These are phyloP conservation scores for Coturnix japonica DNA, from an alignment of 2,113 vertebrate species.

Conservation along the genomic window DNA sequence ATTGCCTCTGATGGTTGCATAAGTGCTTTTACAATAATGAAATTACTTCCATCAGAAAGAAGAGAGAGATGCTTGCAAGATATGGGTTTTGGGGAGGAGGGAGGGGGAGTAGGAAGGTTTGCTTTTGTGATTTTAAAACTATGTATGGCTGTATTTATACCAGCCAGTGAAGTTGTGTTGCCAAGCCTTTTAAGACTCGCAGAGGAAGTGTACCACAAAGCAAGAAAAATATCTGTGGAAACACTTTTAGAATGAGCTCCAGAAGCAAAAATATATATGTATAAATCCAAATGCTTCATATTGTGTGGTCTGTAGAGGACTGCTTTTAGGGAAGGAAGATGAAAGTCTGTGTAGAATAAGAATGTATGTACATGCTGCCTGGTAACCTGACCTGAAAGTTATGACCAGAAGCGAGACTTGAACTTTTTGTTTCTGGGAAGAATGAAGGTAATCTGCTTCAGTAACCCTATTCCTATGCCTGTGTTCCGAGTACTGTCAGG, in stretches of 20 bases:
- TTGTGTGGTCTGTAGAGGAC: conserved; percentile 26
- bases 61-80: conserved; percentile 55
- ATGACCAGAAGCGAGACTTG: neutral
- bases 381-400: neutral
- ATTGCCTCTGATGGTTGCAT: conserved; percentile 39
- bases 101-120: neutral
- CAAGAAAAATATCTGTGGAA: conserved; percentile 58
- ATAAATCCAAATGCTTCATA: neutral
- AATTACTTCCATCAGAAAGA: conserved; percentile 71
- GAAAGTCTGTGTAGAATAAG: conserved; percentile 7
- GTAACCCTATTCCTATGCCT: neutral
- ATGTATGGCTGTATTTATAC: conserved; percentile 52
- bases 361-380: neutral
- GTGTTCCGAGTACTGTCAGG: neutral
- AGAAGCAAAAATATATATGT: neutral
- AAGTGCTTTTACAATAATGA: conserved; percentile 76
- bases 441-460: neutral
- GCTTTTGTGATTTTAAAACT: conserved; percentile 50
- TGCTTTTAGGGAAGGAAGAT: conserved; percentile 2
- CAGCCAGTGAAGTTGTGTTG: conserved; percentile 29
- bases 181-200: conserved; percentile 50
- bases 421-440: neutral
- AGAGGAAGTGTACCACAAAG: conserved; percentile 52
- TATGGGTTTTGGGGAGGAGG: conserved; percentile 22
- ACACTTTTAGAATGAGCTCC: conserved; percentile 44